Base-by-base conservation (phyloP, 2,797 vertebrate genomes). In the Eidolon dupreanum region DNA sequence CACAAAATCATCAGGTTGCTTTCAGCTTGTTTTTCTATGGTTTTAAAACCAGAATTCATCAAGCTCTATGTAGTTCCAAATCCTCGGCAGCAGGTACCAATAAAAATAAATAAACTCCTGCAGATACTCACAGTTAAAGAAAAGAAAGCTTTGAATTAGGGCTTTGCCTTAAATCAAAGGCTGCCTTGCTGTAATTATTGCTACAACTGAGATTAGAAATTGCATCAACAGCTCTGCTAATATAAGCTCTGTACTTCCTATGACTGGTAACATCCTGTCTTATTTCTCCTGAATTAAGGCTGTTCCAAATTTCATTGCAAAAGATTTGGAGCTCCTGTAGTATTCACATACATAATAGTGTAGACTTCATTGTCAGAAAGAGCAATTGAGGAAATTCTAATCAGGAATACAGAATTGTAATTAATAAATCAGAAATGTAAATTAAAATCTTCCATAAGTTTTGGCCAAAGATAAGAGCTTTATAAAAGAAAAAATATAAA, bases 11-110 rank as follows among this genome's bases (percentile, higher is more conserved):
- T 59, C 88, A 96, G 87, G 84, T 73, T 88, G 75, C 74, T 70
- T 86, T 96, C 33, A 36, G 88, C 53, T 65, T 51, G 11, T 92
- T 97, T 97, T 84, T 36, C 97, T 95, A 82, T 87, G 66, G 77
- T 92, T 97, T 97, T 92, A 91, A 97, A 95, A 93, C 93, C 86
- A 96, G 93, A 95, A 91, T 97, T 98, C 66, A 0, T 31, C 88
- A 93, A 61, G 66, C 75, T 53, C n/a, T 95, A 70, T 43, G 86
- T 36, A 43, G 90, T 3, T 0, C 77, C 83, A 78, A 66, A 93
- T 83, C 53, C 94, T 92, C 59, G 65, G 88, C 66, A 97, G 63
- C 73, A 85, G 55, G 81, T 46, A 92, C 61, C 51, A 82, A 46
- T 12, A 68, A 81, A 97, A 97, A 96, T 86, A 90, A 82, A 84